These are phyloP conservation scores for Apus apus DNA, from an alignment of 2,113 vertebrate genomes.

Conservation along the genomic window DNA sequence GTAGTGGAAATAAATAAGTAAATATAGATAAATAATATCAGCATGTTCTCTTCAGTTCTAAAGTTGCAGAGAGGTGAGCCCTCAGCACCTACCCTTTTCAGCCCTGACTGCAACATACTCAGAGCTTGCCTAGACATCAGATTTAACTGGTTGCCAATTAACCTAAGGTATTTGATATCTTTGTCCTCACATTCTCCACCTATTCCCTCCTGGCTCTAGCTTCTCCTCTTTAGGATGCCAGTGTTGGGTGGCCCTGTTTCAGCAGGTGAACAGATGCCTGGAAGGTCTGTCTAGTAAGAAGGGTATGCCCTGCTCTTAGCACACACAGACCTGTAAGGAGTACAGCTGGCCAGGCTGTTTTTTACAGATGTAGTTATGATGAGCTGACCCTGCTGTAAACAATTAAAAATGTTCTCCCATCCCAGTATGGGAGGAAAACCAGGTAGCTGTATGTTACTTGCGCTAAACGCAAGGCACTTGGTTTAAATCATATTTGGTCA, in stretches of 20 bases:
- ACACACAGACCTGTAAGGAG: background rate
- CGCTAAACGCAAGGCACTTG: background rate
- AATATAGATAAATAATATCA: background rate
- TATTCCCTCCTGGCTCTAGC: background rate
- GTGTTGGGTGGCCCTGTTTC: background rate
- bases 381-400: background rate
- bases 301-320: background rate
- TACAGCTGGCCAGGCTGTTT: background rate
- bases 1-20: background rate
- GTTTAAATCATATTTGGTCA: background rate
- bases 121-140: background rate
- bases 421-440: background rate
- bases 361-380: background rate
- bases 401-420: background rate
- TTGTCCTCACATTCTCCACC: background rate
- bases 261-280: background rate
- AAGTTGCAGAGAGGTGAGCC: background rate
- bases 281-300: background rate
- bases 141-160: background rate
- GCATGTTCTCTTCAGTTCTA: background rate
- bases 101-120: background rate
- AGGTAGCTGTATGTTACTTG: rapidly evolving
- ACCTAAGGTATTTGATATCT: background rate
- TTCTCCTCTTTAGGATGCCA: background rate
- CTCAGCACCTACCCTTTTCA: background rate